phyloP scores from a whole-genome alignment of 2,797 vertebrate species.

The Limnodromus scolopaceus region DNA sequence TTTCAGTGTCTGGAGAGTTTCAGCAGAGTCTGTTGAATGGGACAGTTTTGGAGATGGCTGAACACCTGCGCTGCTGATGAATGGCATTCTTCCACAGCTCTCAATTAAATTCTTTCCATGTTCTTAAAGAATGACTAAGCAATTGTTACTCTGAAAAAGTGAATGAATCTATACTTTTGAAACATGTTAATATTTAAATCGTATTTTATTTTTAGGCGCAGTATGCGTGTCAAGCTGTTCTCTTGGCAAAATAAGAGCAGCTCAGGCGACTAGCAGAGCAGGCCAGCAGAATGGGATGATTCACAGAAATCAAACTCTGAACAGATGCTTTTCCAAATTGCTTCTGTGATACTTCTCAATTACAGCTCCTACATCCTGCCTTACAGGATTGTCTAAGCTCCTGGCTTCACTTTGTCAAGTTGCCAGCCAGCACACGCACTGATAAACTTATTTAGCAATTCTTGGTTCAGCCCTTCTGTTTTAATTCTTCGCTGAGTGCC shows the following conservation, averaged over 20 bases:
- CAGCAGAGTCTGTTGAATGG: accelerated
- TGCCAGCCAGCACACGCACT: conserved; percentile 10
- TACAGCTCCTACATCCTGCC: conserved; percentile 33
- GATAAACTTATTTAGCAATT: conserved; percentile 28
- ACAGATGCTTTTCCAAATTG: conserved; percentile 21
- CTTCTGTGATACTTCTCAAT: conserved; percentile 36
- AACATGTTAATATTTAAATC: neutral
- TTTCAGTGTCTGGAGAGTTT: neutral
- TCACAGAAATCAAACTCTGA: conserved; percentile 39
- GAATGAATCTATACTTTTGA: conserved; percentile 3
- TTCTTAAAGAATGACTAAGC: conserved; percentile 27
- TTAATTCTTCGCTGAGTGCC: conserved; percentile 30
- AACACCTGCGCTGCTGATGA: conserved; percentile 45
- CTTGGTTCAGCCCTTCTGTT: neutral
- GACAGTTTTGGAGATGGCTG: neutral
- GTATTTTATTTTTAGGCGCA: conserved; percentile 27
- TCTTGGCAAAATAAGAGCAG: conserved; percentile 12
- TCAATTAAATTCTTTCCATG: neutral
- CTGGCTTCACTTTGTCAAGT: neutral
- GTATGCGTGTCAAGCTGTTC: neutral
- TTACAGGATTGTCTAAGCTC: conserved; percentile 15
- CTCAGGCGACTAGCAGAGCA: conserved; percentile 19
- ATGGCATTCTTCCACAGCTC: neutral
- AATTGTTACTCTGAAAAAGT: neutral
- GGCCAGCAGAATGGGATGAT: conserved; percentile 1